Conservation (phyloP, 2,888 invertebrate genomes). For the Acronicta aceris region DNA sequence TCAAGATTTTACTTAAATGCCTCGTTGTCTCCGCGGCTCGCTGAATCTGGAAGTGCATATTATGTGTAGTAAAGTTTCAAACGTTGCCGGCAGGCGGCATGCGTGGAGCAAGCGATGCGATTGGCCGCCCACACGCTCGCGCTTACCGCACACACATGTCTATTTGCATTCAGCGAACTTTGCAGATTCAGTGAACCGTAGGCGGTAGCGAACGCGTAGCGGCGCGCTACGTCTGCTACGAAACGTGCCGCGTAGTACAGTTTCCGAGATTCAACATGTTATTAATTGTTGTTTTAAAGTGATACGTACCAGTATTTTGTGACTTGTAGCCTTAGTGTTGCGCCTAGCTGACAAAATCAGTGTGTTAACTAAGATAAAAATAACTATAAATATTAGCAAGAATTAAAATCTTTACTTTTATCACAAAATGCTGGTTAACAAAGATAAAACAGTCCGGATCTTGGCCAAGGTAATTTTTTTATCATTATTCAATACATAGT, state of each 20-base stretch:
- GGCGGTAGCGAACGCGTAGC: conserved; percentile 80
- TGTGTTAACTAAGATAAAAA: not conserved
- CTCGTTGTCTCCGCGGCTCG: conserved; percentile 56
- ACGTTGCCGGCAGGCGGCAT: conserved; percentile 82
- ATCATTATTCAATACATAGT: not conserved
- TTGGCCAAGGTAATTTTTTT: conserved; percentile 21
- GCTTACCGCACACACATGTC: conserved; percentile 84
- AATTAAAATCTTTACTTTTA: not conserved
- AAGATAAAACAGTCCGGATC: conserved; percentile 7
- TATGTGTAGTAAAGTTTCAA: conserved; percentile 82
- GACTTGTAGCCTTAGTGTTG: conserved; percentile 16
- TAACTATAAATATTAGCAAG: not conserved
- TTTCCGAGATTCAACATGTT: conserved; percentile 61
- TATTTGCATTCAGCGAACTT: conserved; percentile 85
- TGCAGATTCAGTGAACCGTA: conserved; percentile 88
- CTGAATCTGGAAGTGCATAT: conserved; percentile 76
- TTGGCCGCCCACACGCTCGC: conserved; percentile 76
- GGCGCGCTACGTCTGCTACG: conserved; percentile 78
- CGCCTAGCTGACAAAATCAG: not conserved
- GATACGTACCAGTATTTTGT: conserved; percentile 31
- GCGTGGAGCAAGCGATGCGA: conserved; percentile 81
- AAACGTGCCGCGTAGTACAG: conserved; percentile 63
- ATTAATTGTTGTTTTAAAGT: conserved; percentile 21
- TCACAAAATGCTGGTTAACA: conserved; percentile 25
- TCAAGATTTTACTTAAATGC: conserved; percentile 65